phyloP scores from a whole-genome alignment of 2,888 invertebrate species.

The Oxystoma pomonae region DNA sequence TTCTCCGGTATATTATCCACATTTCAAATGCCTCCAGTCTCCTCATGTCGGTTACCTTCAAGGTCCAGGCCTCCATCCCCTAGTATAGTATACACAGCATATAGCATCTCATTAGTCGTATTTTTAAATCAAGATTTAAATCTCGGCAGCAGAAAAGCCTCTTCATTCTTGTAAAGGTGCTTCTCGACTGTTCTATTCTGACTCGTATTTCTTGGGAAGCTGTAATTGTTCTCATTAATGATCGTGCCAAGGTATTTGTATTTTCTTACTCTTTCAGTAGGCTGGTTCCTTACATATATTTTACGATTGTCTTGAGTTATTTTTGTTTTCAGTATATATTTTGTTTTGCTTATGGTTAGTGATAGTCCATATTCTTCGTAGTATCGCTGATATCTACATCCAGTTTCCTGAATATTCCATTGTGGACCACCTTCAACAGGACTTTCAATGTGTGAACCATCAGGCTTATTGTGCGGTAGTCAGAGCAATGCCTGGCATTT shows the following conservation, averaged over 20 bases:
- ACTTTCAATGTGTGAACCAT: too few species aligned
- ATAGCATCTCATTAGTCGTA: constrained; percentile 9
- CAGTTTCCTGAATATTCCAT: too few species aligned
- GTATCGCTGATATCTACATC: too few species aligned
- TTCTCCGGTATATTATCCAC: constrained; percentile 11
- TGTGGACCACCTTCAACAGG: too few species aligned
- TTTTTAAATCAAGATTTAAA: constrained; percentile 11
- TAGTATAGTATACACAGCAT: constrained; percentile 5
- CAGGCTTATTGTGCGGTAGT: too few species aligned
- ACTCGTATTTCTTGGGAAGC: constrained; percentile 16
- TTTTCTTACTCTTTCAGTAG: constrained; percentile 6
- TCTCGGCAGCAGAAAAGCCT: constrained; percentile 14
- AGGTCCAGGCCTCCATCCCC: constrained; percentile 6
- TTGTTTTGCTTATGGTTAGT: constrained; percentile 2
- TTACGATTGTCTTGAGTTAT: neutral
- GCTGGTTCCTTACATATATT: constrained; percentile 1
- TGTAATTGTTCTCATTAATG: constrained; percentile 11
- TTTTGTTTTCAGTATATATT: constrained; percentile 2
- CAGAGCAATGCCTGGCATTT: too few species aligned
- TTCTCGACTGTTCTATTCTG: constrained; percentile 12
- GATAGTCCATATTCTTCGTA: constrained; percentile 2
- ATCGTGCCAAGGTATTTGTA: constrained; percentile 11
- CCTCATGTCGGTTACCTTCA: constrained; percentile 4
- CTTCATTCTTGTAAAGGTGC: constrained; percentile 14
- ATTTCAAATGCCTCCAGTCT: neutral